Percentiles rank a stretch among this genome's conserved stretches.
Evolutionary conservation across 1,140 invertebrate genomes (phyloP).

Genomic region (Mya arenaria): DNA sequence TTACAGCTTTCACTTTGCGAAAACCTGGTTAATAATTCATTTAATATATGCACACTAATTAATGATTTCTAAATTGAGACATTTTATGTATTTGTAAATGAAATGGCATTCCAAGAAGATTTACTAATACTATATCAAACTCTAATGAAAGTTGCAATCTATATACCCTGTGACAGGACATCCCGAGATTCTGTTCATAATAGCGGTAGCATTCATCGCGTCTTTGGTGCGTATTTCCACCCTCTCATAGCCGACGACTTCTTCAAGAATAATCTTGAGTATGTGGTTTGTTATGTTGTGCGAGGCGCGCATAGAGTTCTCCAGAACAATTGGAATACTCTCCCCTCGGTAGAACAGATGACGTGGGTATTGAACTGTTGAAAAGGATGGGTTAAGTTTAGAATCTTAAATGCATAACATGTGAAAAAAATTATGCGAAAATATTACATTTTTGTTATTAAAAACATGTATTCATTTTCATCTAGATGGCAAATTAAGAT

Average conservation of each 20-base stretch:
- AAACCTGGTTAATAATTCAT: background rate
- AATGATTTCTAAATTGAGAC: too few species aligned
- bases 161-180: slow-evolving; percentile 52
- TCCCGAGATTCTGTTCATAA: slow-evolving; percentile 77
- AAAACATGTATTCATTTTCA: too few species aligned
- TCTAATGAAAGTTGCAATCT: background rate
- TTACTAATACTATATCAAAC: too few species aligned
- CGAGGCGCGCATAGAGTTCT: slow-evolving; percentile 81
- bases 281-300: slow-evolving; percentile 85
- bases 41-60: too few species aligned
- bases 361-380: slow-evolving; percentile 37
- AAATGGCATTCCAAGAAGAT: too few species aligned
- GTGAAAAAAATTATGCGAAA: too few species aligned
- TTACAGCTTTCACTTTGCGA: background rate
- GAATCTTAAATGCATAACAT: too few species aligned
- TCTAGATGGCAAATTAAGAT: too few species aligned
- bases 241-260: slow-evolving; percentile 85
- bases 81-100: too few species aligned
- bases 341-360: slow-evolving; percentile 71
- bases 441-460: too few species aligned
- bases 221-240: slow-evolving; percentile 82
- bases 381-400: too few species aligned
- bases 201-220: slow-evolving; percentile 79
- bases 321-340: slow-evolving; percentile 74
- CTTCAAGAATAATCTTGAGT: slow-evolving; percentile 85